phyloP scores from a whole-genome alignment of 2,113 vertebrate species.

The Scatophagus argus region DNA sequence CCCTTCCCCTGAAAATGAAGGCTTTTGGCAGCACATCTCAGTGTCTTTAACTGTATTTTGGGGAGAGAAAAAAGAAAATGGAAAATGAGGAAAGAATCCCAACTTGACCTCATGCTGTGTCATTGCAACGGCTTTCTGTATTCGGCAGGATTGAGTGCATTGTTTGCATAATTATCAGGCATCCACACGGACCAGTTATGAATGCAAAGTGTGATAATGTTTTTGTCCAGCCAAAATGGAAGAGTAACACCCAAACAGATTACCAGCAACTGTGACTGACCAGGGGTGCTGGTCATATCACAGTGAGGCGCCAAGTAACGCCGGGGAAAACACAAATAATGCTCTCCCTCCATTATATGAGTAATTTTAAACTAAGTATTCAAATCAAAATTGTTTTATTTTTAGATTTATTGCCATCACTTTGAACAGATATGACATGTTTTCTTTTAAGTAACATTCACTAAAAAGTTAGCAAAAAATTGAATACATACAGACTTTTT shows the following conservation, averaged over 20 bases:
- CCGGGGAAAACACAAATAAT: constrained; percentile 9
- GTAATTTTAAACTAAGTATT: not conserved
- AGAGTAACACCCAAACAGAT: constrained; percentile 65
- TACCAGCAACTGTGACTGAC: constrained; percentile 48
- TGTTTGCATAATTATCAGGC: constrained; percentile 72
- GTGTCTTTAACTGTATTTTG: constrained; percentile 35
- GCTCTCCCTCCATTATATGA: not conserved
- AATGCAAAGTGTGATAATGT: constrained; percentile 65
- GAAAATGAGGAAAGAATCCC: constrained; percentile 39
- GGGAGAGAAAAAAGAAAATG: constrained; percentile 17
- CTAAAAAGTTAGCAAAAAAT: no score
- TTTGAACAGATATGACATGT: not conserved
- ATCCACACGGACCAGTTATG: constrained; percentile 46
- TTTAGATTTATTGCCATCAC: not conserved
- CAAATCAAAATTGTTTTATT: not conserved
- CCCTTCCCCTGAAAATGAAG: constrained; percentile 44
- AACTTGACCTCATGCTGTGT: constrained; percentile 64
- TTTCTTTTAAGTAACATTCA: no score
- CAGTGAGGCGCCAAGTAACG: constrained; percentile 23
- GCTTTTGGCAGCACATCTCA: constrained; percentile 48
- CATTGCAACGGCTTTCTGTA: constrained; percentile 51
- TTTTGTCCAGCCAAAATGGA: constrained; percentile 48
- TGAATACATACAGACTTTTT: no score
- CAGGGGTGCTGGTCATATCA: constrained; percentile 24
- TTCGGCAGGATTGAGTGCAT: constrained; percentile 50